Base-by-base conservation (phyloP, 1,140 invertebrate genomes). In the Brachionus angularis region DNA sequence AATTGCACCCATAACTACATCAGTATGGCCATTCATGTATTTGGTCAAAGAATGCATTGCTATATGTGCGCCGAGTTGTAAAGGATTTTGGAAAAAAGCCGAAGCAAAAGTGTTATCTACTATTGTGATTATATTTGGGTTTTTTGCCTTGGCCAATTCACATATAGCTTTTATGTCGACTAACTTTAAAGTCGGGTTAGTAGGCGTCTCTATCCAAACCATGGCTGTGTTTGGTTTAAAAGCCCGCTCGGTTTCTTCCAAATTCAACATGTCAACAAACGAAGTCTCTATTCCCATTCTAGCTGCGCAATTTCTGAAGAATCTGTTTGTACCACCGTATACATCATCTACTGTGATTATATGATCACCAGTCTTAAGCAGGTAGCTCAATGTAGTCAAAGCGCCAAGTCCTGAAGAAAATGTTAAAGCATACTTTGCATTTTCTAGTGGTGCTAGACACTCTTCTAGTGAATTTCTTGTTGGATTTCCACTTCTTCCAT, bases 21-120 rank as follows among this genome's bases (percentile, higher is more conserved):
- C 96, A 1, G 91, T 89, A 80, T 98, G 95, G 80, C 83, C 96
- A 81, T 98, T 98, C 87, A 98, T 93, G 77, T 97, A 98, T 81
- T 98, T 99, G 0, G 94, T 96, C 27, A 96, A 75, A 0, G 95
- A 98, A 82, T 98, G 95, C 73, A 92, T 81, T 1, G 89, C 88
- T 50, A 97, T 85, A 82, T 98, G 94, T 2, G 91, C 94, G 8
- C 96, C 96, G 27, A 96, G 83, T 18, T 87, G 85, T 27, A 98
- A 80, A 3, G 96, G 96, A 73, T 87, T 85, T 82, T 96, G 93
- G 72, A 94, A 90, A 78, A 95, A 96, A n/a, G 92, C 85, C 5
- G 93, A 93, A 64, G 96, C 84, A 79, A 99, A 98, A 4, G 95
- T 99, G 79, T 98, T 98, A 77, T 99, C 96, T 1, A 98, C 91